Conservation (phyloP, 2,888 invertebrate species). For the Aphodius granarius region DNA sequence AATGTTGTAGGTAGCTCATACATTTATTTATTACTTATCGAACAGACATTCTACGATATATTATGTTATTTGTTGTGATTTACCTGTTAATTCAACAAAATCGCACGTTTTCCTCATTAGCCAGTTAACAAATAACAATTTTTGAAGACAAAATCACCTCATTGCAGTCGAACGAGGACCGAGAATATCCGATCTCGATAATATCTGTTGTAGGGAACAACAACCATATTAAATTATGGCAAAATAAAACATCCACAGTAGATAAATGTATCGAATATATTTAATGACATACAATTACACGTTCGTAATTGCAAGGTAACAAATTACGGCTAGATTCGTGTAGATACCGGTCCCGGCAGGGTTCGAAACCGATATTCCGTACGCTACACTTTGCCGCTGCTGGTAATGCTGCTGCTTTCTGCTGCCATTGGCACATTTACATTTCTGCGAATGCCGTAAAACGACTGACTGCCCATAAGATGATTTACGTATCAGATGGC, state of each 20-base stretch:
- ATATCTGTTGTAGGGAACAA: neutral
- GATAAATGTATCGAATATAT: constrained; percentile 14
- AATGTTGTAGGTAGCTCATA: neutral
- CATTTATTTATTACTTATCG: neutral
- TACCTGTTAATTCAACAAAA: neutral
- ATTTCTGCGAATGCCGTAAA: neutral
- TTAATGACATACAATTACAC: constrained; percentile 14
- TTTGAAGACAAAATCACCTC: neutral
- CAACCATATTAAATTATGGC: constrained; percentile 6
- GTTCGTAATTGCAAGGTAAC: constrained; percentile 2
- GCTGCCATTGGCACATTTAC: neutral
- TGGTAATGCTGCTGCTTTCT: neutral
- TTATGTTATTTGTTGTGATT: neutral
- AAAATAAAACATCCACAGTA: constrained; percentile 1
- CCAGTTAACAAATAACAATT: neutral
- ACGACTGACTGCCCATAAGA: neutral
- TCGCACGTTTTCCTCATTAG: too few relatives aligned
- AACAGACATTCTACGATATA: neutral
- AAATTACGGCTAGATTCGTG: constrained; percentile 10
- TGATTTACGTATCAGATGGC: neutral
- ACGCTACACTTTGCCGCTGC: neutral
- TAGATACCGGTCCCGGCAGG: neutral
- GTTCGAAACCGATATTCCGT: neutral
- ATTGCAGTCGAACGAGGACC: neutral
- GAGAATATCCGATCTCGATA: neutral